Base-by-base conservation (phyloP, 2,888 invertebrate species). In the Anthrax anthrax region DNA sequence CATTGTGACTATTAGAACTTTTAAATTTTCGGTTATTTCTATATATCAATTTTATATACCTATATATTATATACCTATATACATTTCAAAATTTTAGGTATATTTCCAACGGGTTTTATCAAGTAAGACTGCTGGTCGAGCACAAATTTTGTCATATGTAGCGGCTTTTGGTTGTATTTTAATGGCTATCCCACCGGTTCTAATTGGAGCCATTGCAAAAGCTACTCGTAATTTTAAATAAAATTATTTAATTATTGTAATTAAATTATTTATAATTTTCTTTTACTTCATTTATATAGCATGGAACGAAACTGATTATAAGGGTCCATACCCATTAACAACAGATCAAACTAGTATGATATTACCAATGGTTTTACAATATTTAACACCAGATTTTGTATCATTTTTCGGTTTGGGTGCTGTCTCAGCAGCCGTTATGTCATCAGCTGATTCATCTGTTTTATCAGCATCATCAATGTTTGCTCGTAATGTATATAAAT, bases 341-440 rank as follows among this genome's bases (percentile, higher is more conserved):
- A 72, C 76, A 4, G 77, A 77, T 14, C 79, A 95, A 71, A 86
- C 88, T 2, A 90, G 89, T 60, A 88, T 96, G 85, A 92, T 98
- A 57, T 74, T 98, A 55, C 97, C 97, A 40, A 81, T 98, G 79
- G 96, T 97, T 41, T 75, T 96, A 59, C 96, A 97, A 69, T 90
- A 95, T 65, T 74, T 98, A 45, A 97, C 97, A 10, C 97, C 97
- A 0, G 82, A 86, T 64, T 87, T 88, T 67, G 90, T 98, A 23
- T 90, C 96, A 4, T 97, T 98, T 74, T 88, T 98, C 63, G 97
- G 96, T 9, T 77, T 98, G 53, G 98, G 98, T 0, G 97, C 97
- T 9, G 95, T 98, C 9, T 96, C 96, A 0, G 98, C 97, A 2
- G 97, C 97, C 18, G 97, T 98, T 53, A 98, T 98, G 97, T 96